Evolutionary conservation across 2,888 invertebrate species (phyloP), one percentile per base, ranked within the genome.

Genomic region (Altica lythri): DNA sequence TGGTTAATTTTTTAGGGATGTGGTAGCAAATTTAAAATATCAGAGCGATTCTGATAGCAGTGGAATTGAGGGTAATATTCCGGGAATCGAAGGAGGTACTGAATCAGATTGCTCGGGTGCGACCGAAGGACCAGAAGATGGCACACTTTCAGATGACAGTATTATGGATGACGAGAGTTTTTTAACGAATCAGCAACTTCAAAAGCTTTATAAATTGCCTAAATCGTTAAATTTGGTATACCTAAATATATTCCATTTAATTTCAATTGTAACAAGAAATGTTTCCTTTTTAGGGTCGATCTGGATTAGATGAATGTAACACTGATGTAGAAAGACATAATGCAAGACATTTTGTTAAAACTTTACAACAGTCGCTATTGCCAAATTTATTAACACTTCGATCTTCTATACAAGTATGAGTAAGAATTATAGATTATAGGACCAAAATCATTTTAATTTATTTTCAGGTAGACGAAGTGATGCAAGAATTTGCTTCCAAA

Each of bases 401-500:
- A 58, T 90, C 90, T 62, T 89, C 91, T 50, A 88, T 92, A 62
- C 92, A 94, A 75, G 84, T 82, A 70, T 65, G 18, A 9, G 14
- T 6, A 8, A 1, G 12, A 12, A 62, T 49, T 42, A 34, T 27
- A 19, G 4, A 16, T 19, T 25, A 43, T 16, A 8, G 27, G 9
- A 25, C 18, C 5, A 25, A 13, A 18, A 17, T 16, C 8, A 13
- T n/a, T 38, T n/a, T 1, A 6, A 5, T 4, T 19, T 9, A 17
- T 8, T 42, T 55, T 35, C 63, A 84, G 82, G 88, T 95, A 14
- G 95, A 96, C 69, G 92, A 93, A 73, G 89, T 90, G 0, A 81
- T 96, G 75, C 94, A 95, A 76, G 89, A 91, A 71, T 95, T 95
- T 69, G 90, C 95, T 1, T 94, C 95, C 0, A 86, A 89, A 59